Evolutionary conservation across 2,113 vertebrate species (phyloP).

Genomic region (Oxyruncus cristatus): DNA sequence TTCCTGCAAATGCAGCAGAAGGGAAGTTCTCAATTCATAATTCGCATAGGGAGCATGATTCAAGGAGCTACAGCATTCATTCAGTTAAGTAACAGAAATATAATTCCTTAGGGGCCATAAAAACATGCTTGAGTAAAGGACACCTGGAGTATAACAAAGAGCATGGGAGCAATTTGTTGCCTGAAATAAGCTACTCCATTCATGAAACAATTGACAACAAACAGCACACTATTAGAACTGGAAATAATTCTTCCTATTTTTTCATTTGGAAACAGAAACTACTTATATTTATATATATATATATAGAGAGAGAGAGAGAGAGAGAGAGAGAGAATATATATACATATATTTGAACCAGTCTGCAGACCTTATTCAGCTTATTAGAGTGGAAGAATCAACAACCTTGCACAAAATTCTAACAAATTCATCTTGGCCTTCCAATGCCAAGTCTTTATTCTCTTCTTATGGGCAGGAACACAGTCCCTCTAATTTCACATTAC

Average conservation of each 20-base stretch:
- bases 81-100: neutral
- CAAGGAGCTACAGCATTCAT: neutral
- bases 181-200: neutral
- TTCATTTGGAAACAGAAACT: neutral
- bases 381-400: neutral
- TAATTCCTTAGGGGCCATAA: neutral
- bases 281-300: neutral
- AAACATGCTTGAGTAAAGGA: neutral
- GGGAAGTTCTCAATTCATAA: neutral
- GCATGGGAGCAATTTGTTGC: neutral
- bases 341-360: neutral
- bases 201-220: neutral
- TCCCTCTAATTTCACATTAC: neutral
- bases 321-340: too few species aligned
- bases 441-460: accelerated
- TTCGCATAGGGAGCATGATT: neutral
- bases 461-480: neutral
- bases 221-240: neutral
- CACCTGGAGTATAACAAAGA: neutral
- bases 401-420: neutral
- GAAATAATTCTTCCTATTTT: neutral
- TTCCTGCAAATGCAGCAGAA: neutral
- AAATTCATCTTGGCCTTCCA: neutral
- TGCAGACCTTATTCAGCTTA: neutral
- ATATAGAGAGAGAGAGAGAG: too few species aligned